Percentiles rank a stretch among this genome's conserved stretches.
phyloP scores from a whole-genome alignment of 2,113 vertebrate genomes.

The Alethe diademata region DNA sequence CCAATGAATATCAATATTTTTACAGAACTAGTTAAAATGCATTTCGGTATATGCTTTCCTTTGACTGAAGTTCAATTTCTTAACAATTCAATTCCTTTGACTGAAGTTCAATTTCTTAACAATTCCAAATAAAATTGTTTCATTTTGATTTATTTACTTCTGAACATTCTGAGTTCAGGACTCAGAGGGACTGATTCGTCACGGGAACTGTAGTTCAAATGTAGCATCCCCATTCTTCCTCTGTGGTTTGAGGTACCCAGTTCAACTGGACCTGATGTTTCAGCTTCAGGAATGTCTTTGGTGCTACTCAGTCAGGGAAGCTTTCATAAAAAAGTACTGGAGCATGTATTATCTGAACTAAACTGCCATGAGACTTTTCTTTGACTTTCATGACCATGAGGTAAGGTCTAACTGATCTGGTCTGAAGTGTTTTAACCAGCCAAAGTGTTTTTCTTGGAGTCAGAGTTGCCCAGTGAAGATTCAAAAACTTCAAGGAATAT shows the following conservation, averaged over 20 bases:
- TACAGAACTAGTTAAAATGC: background rate
- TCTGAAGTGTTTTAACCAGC: background rate
- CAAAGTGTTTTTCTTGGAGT: background rate
- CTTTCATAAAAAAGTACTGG: background rate
- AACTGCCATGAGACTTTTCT: background rate
- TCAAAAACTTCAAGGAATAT: background rate
- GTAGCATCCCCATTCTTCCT: background rate
- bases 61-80: background rate
- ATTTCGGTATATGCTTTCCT: background rate
- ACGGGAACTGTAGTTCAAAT: background rate
- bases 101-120: background rate
- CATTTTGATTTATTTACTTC: background rate
- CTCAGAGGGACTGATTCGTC: background rate
- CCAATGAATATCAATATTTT: background rate
- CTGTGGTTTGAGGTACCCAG: background rate
- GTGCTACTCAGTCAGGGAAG: background rate
- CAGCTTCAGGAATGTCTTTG: background rate
- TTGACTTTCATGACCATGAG: background rate
- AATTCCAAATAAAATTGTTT: background rate
- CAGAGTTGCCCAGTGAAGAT: background rate
- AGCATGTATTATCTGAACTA: background rate
- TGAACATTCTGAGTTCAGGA: background rate
- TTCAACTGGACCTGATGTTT: background rate
- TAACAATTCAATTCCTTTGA: background rate
- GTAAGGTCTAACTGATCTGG: background rate